Conservation (phyloP, 2,797 vertebrate species). For the Podarcis siculus region DNA sequence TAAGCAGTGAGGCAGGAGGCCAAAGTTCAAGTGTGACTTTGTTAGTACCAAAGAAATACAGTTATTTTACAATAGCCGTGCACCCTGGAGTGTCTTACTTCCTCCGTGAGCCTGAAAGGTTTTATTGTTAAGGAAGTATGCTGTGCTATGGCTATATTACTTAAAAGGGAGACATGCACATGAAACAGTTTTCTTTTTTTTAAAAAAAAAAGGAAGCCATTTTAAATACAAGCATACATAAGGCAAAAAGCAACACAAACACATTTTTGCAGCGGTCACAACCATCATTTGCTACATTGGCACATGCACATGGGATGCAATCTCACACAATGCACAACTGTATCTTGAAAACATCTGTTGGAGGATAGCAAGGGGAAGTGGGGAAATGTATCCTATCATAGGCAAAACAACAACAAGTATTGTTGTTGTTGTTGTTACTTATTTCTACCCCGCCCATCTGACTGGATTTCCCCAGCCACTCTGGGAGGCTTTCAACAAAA, state of each 20-base stretch:
- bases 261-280: not conserved
- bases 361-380: not conserved
- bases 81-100: conserved; percentile 31
- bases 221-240: conserved; percentile 14
- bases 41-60: conserved; percentile 62
- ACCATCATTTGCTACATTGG: not conserved
- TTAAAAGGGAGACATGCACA: conserved; percentile 10
- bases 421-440: too few species aligned
- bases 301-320: not conserved
- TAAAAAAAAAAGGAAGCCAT: not conserved
- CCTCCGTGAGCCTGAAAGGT: conserved; percentile 38
- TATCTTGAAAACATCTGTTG: not conserved
- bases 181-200: not conserved
- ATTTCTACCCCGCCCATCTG: too few species aligned
- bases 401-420: not conserved
- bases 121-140: conserved; percentile 39
- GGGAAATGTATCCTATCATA: not conserved
- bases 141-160: conserved; percentile 23
- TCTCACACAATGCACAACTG: not conserved
- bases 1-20: conserved; percentile 48
- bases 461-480: too few species aligned
- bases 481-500: too few species aligned
- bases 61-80: conserved; percentile 51
- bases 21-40: conserved; percentile 72
- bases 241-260: not conserved